Conservation (phyloP, 2,797 vertebrate species). For the Glossophaga mutica region DNA sequence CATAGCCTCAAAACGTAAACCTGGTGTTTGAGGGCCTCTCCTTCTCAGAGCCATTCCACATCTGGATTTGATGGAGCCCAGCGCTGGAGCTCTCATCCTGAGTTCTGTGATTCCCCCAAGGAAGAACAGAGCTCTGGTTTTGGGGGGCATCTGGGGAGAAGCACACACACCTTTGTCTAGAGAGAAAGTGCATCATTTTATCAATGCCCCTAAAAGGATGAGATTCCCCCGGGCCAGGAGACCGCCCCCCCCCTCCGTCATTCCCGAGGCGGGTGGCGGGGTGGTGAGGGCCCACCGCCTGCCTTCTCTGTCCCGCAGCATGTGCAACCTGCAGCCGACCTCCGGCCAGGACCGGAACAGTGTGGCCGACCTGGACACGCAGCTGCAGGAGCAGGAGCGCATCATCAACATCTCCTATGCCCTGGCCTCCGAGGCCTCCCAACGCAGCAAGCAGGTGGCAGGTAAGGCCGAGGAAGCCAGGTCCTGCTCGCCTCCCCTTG, state of each 20-base stretch:
- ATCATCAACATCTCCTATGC: slow-evolving; percentile 98
- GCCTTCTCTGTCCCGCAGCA: slow-evolving; percentile 77
- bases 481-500: not conserved
- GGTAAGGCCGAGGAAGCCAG: slow-evolving; percentile 80
- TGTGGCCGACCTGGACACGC: slow-evolving; percentile 86
- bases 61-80: not conserved
- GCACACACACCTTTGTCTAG: not conserved
- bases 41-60: not conserved
- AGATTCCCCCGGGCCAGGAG: not conserved
- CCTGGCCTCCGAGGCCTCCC: slow-evolving; percentile 96
- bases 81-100: not conserved
- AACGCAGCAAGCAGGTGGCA: slow-evolving; percentile 97
- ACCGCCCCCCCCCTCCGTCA: too few species aligned
- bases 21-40: not conserved
- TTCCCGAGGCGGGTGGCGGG: not conserved
- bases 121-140: not conserved
- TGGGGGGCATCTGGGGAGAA: not conserved
- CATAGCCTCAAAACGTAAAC: not conserved
- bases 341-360: slow-evolving; percentile 86
- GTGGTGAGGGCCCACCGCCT: not conserved
- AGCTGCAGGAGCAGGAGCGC: slow-evolving; percentile 94
- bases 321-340: slow-evolving; percentile 89
- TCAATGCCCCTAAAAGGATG: not conserved
- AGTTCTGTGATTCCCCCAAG: not conserved
- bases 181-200: not conserved